A percentile compares a stretch with the other conserved stretches of the same genome.
These are phyloP conservation scores for Ephydatia muelleri DNA, from an alignment of 37 sponge, comb jelly and placozoan genomes.

Conservation along the genomic window DNA sequence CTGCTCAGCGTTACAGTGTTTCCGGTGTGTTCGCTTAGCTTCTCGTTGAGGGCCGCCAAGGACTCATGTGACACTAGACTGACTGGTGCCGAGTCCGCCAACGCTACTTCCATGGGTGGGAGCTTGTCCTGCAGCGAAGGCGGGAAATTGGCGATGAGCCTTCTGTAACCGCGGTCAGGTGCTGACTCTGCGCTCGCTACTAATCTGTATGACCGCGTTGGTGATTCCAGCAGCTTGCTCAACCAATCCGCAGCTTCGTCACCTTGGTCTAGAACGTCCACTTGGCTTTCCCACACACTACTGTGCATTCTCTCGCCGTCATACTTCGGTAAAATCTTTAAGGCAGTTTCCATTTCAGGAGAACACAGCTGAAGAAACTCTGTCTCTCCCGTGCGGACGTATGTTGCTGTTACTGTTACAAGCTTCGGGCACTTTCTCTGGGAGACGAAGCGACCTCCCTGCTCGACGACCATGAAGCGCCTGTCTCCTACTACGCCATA, in stretches of 20 bases:
- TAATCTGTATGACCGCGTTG: slow-evolving; percentile 31
- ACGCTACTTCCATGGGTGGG: slow-evolving; percentile 38
- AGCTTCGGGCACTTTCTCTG: slow-evolving; percentile 71
- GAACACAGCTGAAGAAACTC: slow-evolving; percentile 37
- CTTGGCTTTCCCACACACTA: slow-evolving; percentile 57
- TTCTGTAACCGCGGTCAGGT: neutral
- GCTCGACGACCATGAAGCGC: slow-evolving; percentile 75
- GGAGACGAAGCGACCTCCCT: slow-evolving; percentile 57
- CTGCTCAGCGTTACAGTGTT: slow-evolving; percentile 56
- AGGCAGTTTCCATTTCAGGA: slow-evolving; percentile 30
- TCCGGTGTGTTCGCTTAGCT: slow-evolving; percentile 45
- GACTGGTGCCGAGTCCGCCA: slow-evolving; percentile 73
- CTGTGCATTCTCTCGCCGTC: slow-evolving; percentile 37
- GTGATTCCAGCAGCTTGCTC: slow-evolving; percentile 35
- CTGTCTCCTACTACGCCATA: slow-evolving; percentile 73
- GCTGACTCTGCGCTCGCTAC: slow-evolving; percentile 31
- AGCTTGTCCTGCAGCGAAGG: slow-evolving; percentile 32
- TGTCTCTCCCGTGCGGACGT: slow-evolving; percentile 6
- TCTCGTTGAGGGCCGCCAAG: slow-evolving; percentile 63
- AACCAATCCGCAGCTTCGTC: slow-evolving; percentile 77
- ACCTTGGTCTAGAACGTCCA: slow-evolving; percentile 78
- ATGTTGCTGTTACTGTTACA: slow-evolving; percentile 52
- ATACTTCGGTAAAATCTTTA: slow-evolving; percentile 21
- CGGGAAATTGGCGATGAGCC: slow-evolving; percentile 38
- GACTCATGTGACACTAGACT: slow-evolving; percentile 71